phyloP scores from a whole-genome alignment of 2,888 invertebrate species.

The Epistrophella euchroma region DNA sequence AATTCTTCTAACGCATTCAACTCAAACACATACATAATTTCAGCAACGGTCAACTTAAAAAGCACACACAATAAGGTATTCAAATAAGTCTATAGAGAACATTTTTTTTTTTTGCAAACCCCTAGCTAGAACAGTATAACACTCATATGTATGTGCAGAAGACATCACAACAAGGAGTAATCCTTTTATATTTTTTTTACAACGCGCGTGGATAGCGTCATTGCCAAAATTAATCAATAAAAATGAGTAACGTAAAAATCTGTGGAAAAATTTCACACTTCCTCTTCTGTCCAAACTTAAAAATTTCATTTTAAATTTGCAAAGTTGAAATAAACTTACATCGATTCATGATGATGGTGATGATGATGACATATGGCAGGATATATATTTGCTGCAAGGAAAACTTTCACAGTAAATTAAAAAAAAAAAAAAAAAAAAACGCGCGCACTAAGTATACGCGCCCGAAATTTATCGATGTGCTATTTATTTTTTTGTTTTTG shows the following conservation, averaged over 20 bases:
- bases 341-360: slow-evolving; percentile 4
- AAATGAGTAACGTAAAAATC: slow-evolving; percentile 64
- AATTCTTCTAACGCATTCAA: neutral
- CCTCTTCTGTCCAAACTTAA: slow-evolving; percentile 13
- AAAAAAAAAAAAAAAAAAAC: too few relatives aligned
- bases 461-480: slow-evolving; percentile 67
- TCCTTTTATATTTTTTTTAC: slow-evolving; percentile 51
- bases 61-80: slow-evolving; percentile 39
- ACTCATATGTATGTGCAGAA: slow-evolving; percentile 10
- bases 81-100: slow-evolving; percentile 40
- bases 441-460: slow-evolving; percentile 71
- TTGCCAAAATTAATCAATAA: slow-evolving; percentile 72
- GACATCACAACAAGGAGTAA: slow-evolving; percentile 52
- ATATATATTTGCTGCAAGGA: slow-evolving; percentile 5
- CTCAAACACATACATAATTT: neutral
- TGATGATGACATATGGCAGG: slow-evolving; percentile 66
- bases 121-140: slow-evolving; percentile 38
- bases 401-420: slow-evolving; percentile 38
- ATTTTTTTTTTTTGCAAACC: slow-evolving; percentile 47
- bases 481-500: slow-evolving; percentile 29
- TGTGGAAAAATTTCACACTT: slow-evolving; percentile 43
- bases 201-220: slow-evolving; percentile 58
- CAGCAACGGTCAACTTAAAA: slow-evolving; percentile 25
- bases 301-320: neutral
- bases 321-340: slow-evolving; percentile 46